A percentile compares a stretch with the other conserved stretches of the same genome.
phyloP scores from a whole-genome alignment of 1,140 invertebrate genomes.

The Drosophila eugracilis region DNA sequence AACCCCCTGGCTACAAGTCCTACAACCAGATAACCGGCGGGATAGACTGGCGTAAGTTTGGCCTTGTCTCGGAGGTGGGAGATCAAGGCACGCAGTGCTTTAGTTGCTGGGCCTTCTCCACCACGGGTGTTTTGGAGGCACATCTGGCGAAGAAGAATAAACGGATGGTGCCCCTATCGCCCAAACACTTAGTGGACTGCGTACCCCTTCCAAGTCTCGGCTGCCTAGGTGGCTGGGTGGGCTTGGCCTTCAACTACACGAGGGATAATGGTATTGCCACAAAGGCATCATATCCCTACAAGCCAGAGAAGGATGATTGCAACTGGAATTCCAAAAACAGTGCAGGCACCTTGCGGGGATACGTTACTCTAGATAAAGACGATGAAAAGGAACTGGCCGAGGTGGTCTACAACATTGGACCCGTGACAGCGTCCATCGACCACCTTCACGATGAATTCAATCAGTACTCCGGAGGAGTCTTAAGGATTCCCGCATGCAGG shows the following conservation, averaged over 20 bases:
- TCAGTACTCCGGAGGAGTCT: slow-evolving; percentile 8
- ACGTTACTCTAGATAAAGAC: slow-evolving; percentile 87
- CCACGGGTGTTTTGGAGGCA: slow-evolving; percentile 92
- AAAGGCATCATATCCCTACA: slow-evolving; percentile 89
- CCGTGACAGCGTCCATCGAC: too few relatives aligned
- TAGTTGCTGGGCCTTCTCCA: too few relatives aligned
- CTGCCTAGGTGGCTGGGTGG: slow-evolving; percentile 93
- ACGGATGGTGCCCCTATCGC: slow-evolving; percentile 91
- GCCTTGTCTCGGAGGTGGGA: neutral
- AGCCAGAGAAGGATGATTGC: slow-evolving; percentile 86
- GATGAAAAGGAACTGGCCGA: slow-evolving; percentile 89
- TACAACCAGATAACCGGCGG: neutral
- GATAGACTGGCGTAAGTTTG: slow-evolving; percentile 3
- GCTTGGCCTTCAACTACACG: slow-evolving; percentile 90
- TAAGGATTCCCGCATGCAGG: slow-evolving; percentile 86
- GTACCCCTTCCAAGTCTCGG: slow-evolving; percentile 92
- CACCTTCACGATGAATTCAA: neutral
- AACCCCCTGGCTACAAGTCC: neutral
- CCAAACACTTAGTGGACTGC: slow-evolving; percentile 96
- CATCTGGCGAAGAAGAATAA: slow-evolving; percentile 87
- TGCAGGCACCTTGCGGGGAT: neutral
- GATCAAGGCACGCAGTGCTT: slow-evolving; percentile 93
- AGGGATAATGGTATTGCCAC: slow-evolving; percentile 91
- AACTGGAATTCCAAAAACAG: neutral
- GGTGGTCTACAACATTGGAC: slow-evolving; percentile 88